Conservation (phyloP, 2,797 vertebrate species). For the Pelochelys cantorii region DNA sequence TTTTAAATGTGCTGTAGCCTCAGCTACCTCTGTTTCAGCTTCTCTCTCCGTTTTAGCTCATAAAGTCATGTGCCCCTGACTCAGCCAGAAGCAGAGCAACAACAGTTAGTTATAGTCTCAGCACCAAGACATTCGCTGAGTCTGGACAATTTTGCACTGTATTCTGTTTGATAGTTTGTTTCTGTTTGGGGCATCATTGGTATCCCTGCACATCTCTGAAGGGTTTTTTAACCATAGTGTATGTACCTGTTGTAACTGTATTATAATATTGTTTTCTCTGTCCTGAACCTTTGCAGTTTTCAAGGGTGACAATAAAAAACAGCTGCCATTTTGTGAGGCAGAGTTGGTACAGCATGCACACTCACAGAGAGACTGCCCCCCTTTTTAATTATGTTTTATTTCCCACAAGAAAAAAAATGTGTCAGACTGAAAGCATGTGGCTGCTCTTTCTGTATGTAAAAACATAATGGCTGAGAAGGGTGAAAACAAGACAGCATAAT, state of each 20-base stretch:
- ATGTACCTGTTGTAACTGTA: not conserved
- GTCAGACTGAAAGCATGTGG: not conserved
- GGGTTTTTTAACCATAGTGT: not conserved
- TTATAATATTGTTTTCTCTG: not conserved
- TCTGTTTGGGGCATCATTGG: fast-evolving
- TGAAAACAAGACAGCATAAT: not conserved
- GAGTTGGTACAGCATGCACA: not conserved
- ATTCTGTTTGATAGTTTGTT: not conserved
- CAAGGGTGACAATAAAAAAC: not conserved
- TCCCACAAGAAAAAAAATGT: not conserved
- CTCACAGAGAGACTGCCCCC: not conserved
- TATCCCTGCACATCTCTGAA: not conserved
- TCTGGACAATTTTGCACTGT: not conserved
- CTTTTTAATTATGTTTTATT: not conserved
- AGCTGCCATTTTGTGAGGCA: not conserved
- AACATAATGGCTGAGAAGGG: not conserved
- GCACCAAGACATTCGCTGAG: not conserved
- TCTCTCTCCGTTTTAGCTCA: not conserved
- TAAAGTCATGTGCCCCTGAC: not conserved
- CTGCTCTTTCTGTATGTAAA: not conserved
- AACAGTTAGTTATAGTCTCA: not conserved
- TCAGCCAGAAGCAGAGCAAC: not conserved
- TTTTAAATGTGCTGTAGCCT: not conserved
- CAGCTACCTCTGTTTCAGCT: fast-evolving
- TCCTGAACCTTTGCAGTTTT: not conserved